Evolutionary conservation across 2,797 vertebrate genomes (phyloP), one percentile per base, ranked within the genome.

Genomic region (Intellagama lesueurii): DNA sequence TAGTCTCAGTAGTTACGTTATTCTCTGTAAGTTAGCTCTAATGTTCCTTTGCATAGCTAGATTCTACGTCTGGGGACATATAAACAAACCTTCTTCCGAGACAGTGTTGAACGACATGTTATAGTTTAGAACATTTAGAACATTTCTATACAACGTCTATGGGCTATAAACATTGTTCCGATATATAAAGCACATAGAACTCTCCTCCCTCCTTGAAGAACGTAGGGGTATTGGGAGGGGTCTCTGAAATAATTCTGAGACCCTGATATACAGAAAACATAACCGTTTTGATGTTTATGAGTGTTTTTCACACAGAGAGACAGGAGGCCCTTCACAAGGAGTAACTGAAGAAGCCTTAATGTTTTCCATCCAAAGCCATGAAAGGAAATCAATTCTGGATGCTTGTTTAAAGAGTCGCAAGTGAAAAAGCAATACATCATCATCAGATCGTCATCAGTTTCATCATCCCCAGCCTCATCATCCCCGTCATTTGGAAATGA

Each of bases 1-100:
- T 85, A 91, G 91, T 81, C 91, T 66, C 60, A 9, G 30, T 11
- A 32, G 70, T 16, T 32, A 73, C n/a, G 28, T 73, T 35, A 12
- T 73, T 73, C n/a, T 73, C n/a, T 73, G n/a, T 64, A 17, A 64
- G 17, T 64, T 16, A 64, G 16, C 11, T 40, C 89, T 87, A 68
- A 14, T 5, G 35, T 75, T 7, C 7, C 12, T 47, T 19, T 7
- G 19, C 7, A 70, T 22, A 30, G 7, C 9, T 24, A n/a, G 66
- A 70, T 83, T 1, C 0, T 7, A 11, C 78, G 22, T 91, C 89
- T 87, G 44, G 9, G 11, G 32, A 75, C 30, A 7, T 66, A 66
- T 17, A 52, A 64, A 64, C 85, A 11, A n/a, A 72, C 30, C 11
- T 72, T n/a, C 14, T 12, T 7, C 24, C 69, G 8, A 40, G 2